Base-by-base conservation (phyloP, 2,797 vertebrate species). In the Acanthurus lineatus region DNA sequence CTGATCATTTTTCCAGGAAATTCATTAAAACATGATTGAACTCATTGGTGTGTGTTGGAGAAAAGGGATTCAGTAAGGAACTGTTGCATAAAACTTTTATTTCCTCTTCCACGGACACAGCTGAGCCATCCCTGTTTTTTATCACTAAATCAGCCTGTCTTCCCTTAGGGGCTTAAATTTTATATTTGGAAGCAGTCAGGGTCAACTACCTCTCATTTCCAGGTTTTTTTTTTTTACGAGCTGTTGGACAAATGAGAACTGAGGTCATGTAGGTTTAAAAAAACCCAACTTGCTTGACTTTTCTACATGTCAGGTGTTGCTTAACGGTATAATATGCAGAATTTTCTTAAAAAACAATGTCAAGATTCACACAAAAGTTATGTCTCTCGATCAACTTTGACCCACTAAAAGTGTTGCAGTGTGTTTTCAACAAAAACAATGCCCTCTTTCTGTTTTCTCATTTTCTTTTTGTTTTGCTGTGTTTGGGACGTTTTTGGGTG, bases 181-280 rank as follows among this genome's bases (percentile, higher is more conserved):
- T 84, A 86, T 87, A 83, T 87, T 82, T 88, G 76, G 68, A 78
- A 35, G 77, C 86, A 76, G 82, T 74, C 54, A 42, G 60, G 80
- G 81, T 86, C 74, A 75, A 74, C 77, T 79, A 63, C 63, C 70
- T 68, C 79, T 81, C 77, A 69, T 75, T 82, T 76, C 67, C 65
- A 9, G 25, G 52, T 35, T 12, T 45, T 2, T 35, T 12, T 45
- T 2, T 68, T 82, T 88, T 78, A 81, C 56, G n/a, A 69, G 69
- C 67, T 52, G 69, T 53, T 17, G 71, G 74, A 69, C 54, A 72
- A 51, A 79, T 53, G 56, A 73, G 42, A 65, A 42, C 51, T 9
- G 58, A 25, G 63, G 54, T 79, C 28, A 45, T n/a, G 45, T 19
- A 6, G 53, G 42, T 35, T 14, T 17, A 10, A 51, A 63, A 20